Base-by-base conservation (phyloP, 2,797 vertebrate species). In the Bovichtus diacanthus region DNA sequence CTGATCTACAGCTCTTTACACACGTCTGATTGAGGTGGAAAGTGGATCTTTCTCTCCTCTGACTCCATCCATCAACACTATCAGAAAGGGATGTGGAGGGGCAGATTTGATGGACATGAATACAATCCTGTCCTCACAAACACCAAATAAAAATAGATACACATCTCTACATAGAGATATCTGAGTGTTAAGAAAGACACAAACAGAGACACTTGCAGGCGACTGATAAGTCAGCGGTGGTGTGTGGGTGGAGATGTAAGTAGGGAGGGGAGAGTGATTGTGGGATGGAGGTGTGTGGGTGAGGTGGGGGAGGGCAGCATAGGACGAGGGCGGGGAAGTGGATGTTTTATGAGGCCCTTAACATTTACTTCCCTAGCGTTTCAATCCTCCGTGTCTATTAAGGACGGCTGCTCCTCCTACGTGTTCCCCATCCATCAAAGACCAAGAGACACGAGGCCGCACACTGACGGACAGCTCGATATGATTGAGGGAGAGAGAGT, bases 281-380 rank as follows among this genome's bases (percentile, higher is more conserved):
- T 65, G 74, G 78, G 81, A 76, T 70, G 76, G 50, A 43, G 76
- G 59, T 49, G 73, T 73, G 82, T 70, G 77, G 86, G 88, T 62
- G 85, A 75, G 66, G 74, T 29, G 76, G 77, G 74, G 87, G 82
- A 70, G 84, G 76, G 86, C 58, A 44, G 84, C 47, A 46, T 44
- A 80, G 80, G 82, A 88, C 53, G 73, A 84, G 88, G 92, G 86
- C 51, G 87, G 88, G 90, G 92, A 85, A 87, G 90, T 87, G 82
- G 92, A 92, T 94, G 94, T 91, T 95, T 96, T 96, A 95, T 89
- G 94, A 95, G 94, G 93, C 94, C 92, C 92, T 95, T 95, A 96
- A 95, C 94, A 95, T 96, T 95, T 96, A 95, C 94, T 94, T 94
- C 94, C 87, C 87, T 85, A 68, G 92, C 90, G 90, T 92, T 94